Evolutionary conservation across 2,113 vertebrate genomes (phyloP).

Genomic region (Scolopax mira): DNA sequence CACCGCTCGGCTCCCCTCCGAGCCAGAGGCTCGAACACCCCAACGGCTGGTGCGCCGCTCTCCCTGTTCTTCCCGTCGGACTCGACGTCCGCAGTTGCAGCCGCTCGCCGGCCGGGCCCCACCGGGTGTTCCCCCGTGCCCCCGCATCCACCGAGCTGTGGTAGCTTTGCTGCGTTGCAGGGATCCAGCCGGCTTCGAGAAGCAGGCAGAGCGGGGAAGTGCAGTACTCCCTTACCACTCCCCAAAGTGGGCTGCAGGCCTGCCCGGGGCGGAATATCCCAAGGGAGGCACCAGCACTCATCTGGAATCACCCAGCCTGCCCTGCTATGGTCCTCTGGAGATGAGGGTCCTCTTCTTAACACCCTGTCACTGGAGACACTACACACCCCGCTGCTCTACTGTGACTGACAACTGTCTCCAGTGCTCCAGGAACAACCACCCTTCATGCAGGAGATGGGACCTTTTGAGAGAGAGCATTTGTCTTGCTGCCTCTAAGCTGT

Average conservation of each 20-base stretch:
- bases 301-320: background rate
- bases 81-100: background rate
- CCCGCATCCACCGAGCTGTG: background rate
- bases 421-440: background rate
- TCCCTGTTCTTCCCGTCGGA: background rate
- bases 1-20: background rate
- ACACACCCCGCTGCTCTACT: background rate
- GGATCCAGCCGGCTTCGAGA: background rate
- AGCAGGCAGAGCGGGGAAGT: background rate
- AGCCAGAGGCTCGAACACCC: background rate
- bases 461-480: background rate
- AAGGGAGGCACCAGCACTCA: background rate
- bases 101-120: background rate
- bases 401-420: background rate
- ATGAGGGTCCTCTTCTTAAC: background rate
- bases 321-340: background rate
- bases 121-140: background rate
- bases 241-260: background rate
- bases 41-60: background rate
- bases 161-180: background rate
- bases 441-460: background rate
- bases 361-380: background rate
- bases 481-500: background rate
- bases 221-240: accelerated
- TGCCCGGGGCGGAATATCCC: background rate